Conservation (phyloP, 2,113 vertebrate species). For the Equus quagga region DNA sequence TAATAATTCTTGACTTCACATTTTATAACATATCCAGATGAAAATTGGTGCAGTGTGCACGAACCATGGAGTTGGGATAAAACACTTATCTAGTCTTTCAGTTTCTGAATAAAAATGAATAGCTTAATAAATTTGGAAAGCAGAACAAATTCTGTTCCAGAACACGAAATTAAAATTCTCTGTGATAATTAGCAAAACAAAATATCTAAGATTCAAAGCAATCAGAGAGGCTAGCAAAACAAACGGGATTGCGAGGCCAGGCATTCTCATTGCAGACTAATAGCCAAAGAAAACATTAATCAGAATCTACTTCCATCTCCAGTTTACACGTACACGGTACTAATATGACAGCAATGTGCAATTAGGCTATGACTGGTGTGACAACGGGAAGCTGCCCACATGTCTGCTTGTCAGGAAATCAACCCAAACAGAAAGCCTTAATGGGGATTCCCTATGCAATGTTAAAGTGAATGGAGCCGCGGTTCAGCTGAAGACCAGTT, state of each 20-base stretch:
- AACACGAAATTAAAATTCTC: background rate
- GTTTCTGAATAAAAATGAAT: conserved; percentile 21
- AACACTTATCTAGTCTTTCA: background rate
- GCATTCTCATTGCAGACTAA: background rate
- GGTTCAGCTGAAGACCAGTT: background rate
- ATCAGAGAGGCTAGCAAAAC: background rate
- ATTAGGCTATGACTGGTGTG: background rate
- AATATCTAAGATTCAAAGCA: conserved; percentile 1
- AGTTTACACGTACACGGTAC: background rate
- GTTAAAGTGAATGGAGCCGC: background rate
- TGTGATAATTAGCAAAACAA: conserved; percentile 17
- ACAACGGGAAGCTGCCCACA: background rate
- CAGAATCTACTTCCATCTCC: background rate
- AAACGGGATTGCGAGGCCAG: background rate
- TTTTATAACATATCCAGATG: background rate
- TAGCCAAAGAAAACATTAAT: background rate
- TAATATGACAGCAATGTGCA: background rate
- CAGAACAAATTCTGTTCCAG: background rate
- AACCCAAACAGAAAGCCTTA: background rate
- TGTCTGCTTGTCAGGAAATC: background rate
- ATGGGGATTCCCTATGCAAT: background rate
- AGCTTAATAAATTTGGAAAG: background rate
- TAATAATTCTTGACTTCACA: background rate
- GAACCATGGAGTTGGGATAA: background rate
- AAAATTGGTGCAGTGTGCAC: background rate